These are phyloP conservation scores for Notodonta ziczac DNA, from an alignment of 2,888 invertebrate species.

Conservation along the genomic window DNA sequence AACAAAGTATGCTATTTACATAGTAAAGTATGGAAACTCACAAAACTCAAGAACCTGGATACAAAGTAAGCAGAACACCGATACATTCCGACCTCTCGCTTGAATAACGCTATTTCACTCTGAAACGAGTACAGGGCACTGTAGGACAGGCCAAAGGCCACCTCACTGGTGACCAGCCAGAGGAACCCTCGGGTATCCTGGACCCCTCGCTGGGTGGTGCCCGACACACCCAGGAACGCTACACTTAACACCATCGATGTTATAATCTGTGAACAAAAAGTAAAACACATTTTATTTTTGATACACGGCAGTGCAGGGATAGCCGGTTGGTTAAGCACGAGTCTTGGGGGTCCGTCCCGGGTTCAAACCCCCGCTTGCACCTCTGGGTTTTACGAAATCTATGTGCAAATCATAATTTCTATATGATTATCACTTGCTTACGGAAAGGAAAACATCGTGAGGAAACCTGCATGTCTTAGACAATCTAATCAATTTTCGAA, in stretches of 20 bases:
- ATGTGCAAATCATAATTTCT: too few species aligned
- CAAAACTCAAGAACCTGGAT: slow-evolving; percentile 63
- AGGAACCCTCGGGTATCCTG: slow-evolving; percentile 77
- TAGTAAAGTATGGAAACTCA: slow-evolving; percentile 42
- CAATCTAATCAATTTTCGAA: too few species aligned
- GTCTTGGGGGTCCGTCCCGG: too few species aligned
- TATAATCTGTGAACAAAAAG: slow-evolving; percentile 54
- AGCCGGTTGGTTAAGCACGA: too few species aligned
- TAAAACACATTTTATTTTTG: too few species aligned
- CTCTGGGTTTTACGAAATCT: too few species aligned
- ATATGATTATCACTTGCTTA: too few species aligned
- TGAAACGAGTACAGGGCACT: slow-evolving; percentile 74
- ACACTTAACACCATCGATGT: slow-evolving; percentile 69
- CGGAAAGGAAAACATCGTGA: too few species aligned
- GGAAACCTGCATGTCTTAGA: too few species aligned
- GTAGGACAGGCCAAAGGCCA: slow-evolving; percentile 76
- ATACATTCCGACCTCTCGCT: slow-evolving; percentile 74
- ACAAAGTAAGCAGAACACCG: slow-evolving; percentile 72
- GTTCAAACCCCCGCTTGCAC: too few species aligned
- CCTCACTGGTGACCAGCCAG: slow-evolving; percentile 79
- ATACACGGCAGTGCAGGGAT: too few species aligned
- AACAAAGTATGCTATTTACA: too few species aligned
- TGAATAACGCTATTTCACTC: slow-evolving; percentile 68
- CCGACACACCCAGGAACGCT: slow-evolving; percentile 71
- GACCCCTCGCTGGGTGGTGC: slow-evolving; percentile 74